A percentile compares a stretch with the other conserved stretches of the same genome.
These are phyloP conservation scores for Ptychobarbus kaznakovi DNA, from an alignment of 2,797 vertebrate genomes.

Conservation along the genomic window DNA sequence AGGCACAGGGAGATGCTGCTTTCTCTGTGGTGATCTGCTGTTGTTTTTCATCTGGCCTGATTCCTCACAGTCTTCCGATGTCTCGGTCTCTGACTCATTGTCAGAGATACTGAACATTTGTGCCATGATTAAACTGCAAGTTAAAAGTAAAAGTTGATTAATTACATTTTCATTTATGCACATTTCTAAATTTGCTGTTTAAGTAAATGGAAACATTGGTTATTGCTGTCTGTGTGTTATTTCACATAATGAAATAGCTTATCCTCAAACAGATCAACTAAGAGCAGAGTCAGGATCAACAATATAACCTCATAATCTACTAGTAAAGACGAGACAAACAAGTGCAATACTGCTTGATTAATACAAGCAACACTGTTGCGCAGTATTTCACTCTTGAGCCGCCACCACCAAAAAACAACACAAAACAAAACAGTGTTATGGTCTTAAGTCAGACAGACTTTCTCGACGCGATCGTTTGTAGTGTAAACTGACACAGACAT, in stretches of 20 bases:
- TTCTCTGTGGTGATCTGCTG: neutral
- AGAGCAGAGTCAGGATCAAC: neutral
- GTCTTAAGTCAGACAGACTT: neutral
- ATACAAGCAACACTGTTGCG: slow-evolving; percentile 2
- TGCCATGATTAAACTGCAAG: slow-evolving; percentile 68
- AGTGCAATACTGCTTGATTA: neutral
- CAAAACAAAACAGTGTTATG: neutral
- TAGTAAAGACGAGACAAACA: neutral
- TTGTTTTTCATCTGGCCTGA: slow-evolving; percentile 37
- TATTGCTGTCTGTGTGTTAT: neutral
- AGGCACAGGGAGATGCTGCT: slow-evolving; percentile 54
- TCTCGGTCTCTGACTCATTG: slow-evolving; percentile 77
- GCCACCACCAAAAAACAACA: neutral
- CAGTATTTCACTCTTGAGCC: neutral
- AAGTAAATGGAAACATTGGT: neutral
- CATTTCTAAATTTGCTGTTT: neutral
- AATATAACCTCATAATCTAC: neutral
- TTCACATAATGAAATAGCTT: neutral
- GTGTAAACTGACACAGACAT: neutral
- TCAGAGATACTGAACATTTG: slow-evolving; percentile 76
- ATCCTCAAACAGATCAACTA: neutral
- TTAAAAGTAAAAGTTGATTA: neutral
- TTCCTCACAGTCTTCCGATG: slow-evolving; percentile 72
- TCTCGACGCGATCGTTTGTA: neutral
- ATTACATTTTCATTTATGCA: neutral